phyloP scores from a whole-genome alignment of 2,888 invertebrate genomes.

The Nemurella pictetii region DNA sequence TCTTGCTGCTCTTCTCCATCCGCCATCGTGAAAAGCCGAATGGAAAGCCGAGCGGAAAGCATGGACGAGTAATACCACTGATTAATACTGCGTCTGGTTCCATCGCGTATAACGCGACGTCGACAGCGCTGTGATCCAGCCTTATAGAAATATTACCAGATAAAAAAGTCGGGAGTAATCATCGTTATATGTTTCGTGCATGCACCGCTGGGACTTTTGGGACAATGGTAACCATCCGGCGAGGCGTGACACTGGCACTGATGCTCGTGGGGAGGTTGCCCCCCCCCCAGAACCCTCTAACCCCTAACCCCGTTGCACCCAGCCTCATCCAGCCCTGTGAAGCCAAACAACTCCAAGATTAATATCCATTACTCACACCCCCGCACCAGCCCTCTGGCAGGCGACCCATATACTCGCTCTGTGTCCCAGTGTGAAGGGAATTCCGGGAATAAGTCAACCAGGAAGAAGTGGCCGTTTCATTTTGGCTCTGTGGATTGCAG shows the following conservation, averaged over 20 bases:
- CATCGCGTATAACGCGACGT: not conserved
- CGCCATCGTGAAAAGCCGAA: not conserved
- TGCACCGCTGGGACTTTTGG: conserved; percentile 1
- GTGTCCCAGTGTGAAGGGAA: not conserved
- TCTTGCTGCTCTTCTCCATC: not conserved
- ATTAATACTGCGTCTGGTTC: not conserved
- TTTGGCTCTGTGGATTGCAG: not conserved
- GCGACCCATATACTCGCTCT: not conserved
- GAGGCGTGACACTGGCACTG: conserved; percentile 12
- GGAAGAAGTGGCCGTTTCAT: not conserved
- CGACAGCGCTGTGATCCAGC: not conserved
- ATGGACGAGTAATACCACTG: not conserved
- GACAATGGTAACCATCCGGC: conserved; percentile 4
- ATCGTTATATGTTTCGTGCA: conserved; percentile 4
- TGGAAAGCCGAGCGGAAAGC: not conserved
- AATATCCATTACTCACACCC: conserved; percentile 31
- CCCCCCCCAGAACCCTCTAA: not conserved
- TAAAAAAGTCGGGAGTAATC: not conserved
- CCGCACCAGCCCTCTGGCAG: not conserved
- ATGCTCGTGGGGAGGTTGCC: not conserved
- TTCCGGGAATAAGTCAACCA: not conserved
- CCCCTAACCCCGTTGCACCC: not conserved
- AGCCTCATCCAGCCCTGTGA: not conserved
- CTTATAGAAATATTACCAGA: not conserved
- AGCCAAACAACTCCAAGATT: conserved; percentile 28